Evolutionary conservation across 1,140 invertebrate genomes (phyloP), one percentile per base, ranked within the genome.

Genomic region (Macrobrachium nipponense): DNA sequence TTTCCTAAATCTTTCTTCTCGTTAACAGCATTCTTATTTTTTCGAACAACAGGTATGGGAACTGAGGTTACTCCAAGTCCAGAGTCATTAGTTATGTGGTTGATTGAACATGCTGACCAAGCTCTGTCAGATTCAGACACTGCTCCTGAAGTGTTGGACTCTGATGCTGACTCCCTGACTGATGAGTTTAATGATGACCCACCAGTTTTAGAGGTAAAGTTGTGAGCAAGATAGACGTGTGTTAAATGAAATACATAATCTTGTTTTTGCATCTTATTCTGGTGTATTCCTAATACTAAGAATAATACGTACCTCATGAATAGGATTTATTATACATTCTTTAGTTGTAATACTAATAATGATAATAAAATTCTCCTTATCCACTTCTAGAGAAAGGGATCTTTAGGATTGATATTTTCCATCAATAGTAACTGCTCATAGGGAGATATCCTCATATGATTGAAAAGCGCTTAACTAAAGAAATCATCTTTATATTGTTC

Each of bases 41-140:
- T 51, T 84, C 2, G 27, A 62, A 80, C 62, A 89, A 89, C 86
- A 79, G 81, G 80, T 17, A 70, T 88, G 1, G 86, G 88, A 51
- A 91, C 92, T n/a, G 87, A 90, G 27, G 90, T 90, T 0, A 92
- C 73, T 7, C 76, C 92, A 12, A 93, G 92, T 90, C 90, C 92
- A 15, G 96, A 97, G 90, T 93, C 94, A 20, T 92, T 97, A 27
- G 95, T 97, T 0, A 94, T 94, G 61, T 97, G 96, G 96, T 91
- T 97, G 7, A 91, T 97, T 36, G 96, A 97, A 91, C 95, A 97
- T 91, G 94, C 81, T 18, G 88, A 89, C 20, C 79, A 87, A 5
- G 81, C 87, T 15, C 62, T 87, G 10, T 87, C 87, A 51, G 87
- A 88, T 23, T 82, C 88, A 12, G 78, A 88, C 64, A 72, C 86